Evolutionary conservation across 2,888 invertebrate species (phyloP).

Genomic region (Phaedon cochleariae): DNA sequence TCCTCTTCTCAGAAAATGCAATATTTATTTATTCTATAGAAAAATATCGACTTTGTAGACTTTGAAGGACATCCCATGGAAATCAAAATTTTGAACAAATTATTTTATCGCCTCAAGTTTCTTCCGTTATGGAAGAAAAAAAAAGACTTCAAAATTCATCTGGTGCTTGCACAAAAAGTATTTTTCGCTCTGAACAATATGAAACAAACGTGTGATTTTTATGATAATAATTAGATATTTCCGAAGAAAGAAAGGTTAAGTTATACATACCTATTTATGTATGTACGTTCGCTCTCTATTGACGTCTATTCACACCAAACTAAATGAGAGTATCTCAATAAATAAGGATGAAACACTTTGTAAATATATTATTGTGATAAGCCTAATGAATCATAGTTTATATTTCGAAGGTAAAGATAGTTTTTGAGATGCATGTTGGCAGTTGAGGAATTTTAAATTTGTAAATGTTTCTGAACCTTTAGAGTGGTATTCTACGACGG

Average conservation of each 20-base stretch:
- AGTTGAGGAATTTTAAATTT: conserved; percentile 42
- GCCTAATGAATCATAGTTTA: conserved; percentile 57
- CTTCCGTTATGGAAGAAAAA: neutral
- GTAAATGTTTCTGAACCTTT: neutral
- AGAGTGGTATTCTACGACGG: neutral
- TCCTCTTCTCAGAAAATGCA: neutral
- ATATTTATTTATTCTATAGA: neutral
- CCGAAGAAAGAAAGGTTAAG: conserved; percentile 30
- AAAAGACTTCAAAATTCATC: conserved; percentile 23
- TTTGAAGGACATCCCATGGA: neutral
- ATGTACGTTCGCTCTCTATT: conserved; percentile 25
- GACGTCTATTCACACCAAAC: conserved; percentile 31
- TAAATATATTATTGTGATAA: conserved; percentile 64
- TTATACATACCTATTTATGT: neutral
- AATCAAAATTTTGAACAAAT: neutral
- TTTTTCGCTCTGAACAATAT: conserved; percentile 25
- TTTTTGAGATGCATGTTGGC: conserved; percentile 46
- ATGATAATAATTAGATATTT: conserved; percentile 46
- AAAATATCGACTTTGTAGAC: neutral
- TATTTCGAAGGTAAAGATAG: conserved; percentile 45
- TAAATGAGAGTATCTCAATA: conserved; percentile 29
- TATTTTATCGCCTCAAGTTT: neutral
- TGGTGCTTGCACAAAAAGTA: conserved; percentile 27
- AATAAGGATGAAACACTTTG: conserved; percentile 39
- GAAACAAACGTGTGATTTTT: conserved; percentile 48